Evolutionary conservation across 2,113 vertebrate species (phyloP).

Genomic region (Quiscalus mexicanus): DNA sequence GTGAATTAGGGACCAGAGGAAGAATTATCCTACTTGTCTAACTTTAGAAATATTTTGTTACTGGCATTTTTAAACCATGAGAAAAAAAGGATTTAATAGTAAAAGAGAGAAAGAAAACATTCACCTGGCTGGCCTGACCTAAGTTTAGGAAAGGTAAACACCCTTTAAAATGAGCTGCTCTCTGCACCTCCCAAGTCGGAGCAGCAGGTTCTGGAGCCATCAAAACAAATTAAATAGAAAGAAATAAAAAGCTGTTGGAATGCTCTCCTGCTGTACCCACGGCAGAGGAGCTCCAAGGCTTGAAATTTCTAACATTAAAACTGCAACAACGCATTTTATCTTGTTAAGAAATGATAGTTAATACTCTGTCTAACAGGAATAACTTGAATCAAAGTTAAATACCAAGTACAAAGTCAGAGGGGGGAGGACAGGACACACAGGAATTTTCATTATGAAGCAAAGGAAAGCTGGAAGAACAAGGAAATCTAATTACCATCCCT

Average conservation of each 20-base stretch:
- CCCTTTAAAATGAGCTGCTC: background rate
- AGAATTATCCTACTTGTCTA: background rate
- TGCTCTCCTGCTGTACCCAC: background rate
- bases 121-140: background rate
- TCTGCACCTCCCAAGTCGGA: background rate
- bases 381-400: conserved; percentile 61
- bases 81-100: background rate
- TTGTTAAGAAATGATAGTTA: conserved; percentile 41
- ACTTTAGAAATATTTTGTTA: background rate
- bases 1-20: background rate
- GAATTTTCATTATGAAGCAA: conserved; percentile 43
- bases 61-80: background rate
- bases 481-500: conserved; percentile 43
- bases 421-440: conserved; percentile 48
- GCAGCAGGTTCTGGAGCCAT: background rate
- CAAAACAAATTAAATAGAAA: background rate
- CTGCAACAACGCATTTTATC: conserved; percentile 2
- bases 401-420: conserved; percentile 47
- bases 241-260: background rate
- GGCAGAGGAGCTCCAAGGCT: background rate
- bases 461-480: conserved; percentile 21
- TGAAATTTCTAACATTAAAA: conserved; percentile 10
- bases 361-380: conserved; percentile 58
- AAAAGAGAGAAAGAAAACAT: background rate
- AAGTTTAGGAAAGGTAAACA: background rate